Evolutionary conservation across 2,113 vertebrate species (phyloP), one percentile per base, ranked within the genome.

Genomic region (Sinocyclocheilus maitianheensis): DNA sequence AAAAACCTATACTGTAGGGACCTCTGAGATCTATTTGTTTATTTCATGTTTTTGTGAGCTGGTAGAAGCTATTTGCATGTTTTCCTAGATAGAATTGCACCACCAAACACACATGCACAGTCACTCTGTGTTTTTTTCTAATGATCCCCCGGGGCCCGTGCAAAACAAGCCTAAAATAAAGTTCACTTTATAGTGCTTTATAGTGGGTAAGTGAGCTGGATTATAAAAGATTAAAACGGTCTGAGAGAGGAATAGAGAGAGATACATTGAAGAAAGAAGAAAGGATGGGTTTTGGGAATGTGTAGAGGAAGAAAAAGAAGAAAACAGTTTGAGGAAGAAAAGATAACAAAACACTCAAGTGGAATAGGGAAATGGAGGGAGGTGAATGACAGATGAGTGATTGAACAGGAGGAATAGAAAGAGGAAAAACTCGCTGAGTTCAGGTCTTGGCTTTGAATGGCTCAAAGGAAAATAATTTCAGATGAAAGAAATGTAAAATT

Each of bases 81-180:
- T 79, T 79, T 37, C 30, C 3, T 43, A 18, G 24, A 16, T 20
- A 80, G 30, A 80, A 60, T n/a, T 37, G 11, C 55, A 18, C 55
- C 55, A 18, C 55, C 10, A 75, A 51, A 48, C 34, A 65, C 55
- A 40, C 65, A 37, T 43, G 43, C 43, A 43, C 43, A 43, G 43
- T 43, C 7, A 43, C 43, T 8, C 9, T 10, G 43, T 46, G 18
- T 55, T 22, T 55, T 37, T 76, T 74, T 83, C 46, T 37, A 62
- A 60, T 37, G 6, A 51, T 55, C 22, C 51, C 78, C 51, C 26
- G 26, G 26, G 26, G 26, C 26, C 26, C 48, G 34, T 82, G 85
- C 51, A 30, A 84, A 87, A 81, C 37, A 71, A 75, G 20, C 20
- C 85, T 58, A 86, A 87, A 87, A 90, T 83, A 88, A 85, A 90